Percentiles rank a stretch among this genome's conserved stretches.
Evolutionary conservation across 2,888 invertebrate genomes (phyloP).

Genomic region (Morpho achilles): DNA sequence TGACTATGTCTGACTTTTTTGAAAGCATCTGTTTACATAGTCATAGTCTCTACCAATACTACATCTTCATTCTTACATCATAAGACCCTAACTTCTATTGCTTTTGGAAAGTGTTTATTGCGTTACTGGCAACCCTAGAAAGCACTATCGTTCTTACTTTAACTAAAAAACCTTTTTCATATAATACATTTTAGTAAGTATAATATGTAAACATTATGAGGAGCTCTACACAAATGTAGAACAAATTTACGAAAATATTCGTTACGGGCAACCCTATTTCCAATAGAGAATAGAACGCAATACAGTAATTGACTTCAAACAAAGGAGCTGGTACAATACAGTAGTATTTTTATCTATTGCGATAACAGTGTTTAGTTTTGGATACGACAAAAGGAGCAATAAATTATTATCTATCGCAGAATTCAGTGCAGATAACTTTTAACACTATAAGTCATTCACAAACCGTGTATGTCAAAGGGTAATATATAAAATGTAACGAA

Average conservation of each 20-base stretch:
- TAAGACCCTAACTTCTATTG: too few relatives aligned
- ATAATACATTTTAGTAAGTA: too few relatives aligned
- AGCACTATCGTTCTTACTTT: too few relatives aligned
- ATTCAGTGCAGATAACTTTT: not conserved
- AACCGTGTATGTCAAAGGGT: too few relatives aligned
- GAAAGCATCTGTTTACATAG: too few relatives aligned
- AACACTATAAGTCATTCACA: not conserved
- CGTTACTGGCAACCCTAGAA: too few relatives aligned
- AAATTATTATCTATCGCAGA: slow-evolving; percentile 8
- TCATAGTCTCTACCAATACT: too few relatives aligned
- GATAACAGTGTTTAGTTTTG: slow-evolving; percentile 11
- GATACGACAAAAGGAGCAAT: slow-evolving; percentile 4
- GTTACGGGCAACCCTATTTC: slow-evolving; percentile 1
- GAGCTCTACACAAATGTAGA: not conserved
- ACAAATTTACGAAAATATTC: not conserved
- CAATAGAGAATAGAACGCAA: slow-evolving; percentile 9
- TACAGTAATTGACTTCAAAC: slow-evolving; percentile 15
- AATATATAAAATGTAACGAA: not conserved
- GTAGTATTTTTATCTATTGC: slow-evolving; percentile 11
- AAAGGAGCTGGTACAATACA: slow-evolving; percentile 14
- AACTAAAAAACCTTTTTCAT: too few relatives aligned
- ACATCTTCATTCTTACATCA: too few relatives aligned
- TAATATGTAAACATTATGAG: too few relatives aligned
- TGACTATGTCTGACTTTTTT: too few relatives aligned
- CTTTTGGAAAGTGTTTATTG: too few relatives aligned